These are phyloP conservation scores for Brachionus rubens DNA, from an alignment of 1,140 invertebrate species.

Conservation along the genomic window DNA sequence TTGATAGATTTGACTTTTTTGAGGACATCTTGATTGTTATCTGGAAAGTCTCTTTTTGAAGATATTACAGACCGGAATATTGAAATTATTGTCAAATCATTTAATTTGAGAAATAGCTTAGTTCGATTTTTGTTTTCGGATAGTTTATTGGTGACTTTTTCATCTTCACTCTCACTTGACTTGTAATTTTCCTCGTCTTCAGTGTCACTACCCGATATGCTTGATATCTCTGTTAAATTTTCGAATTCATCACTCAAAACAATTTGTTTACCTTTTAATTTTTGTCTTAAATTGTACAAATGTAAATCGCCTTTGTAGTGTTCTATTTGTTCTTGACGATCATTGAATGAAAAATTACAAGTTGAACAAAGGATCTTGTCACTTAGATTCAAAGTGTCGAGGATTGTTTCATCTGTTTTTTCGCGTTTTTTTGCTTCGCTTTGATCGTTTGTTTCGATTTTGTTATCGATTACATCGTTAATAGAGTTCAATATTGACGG, in stretches of 20 bases:
- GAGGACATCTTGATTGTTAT: constrained; percentile 60
- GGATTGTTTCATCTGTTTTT: neutral
- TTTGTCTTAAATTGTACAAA: constrained; percentile 54
- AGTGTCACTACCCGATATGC: constrained; percentile 72
- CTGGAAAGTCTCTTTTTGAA: constrained; percentile 58
- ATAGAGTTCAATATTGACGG: neutral
- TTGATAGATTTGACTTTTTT: constrained; percentile 58
- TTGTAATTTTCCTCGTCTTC: constrained; percentile 61
- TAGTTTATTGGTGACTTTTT: neutral
- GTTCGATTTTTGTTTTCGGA: constrained; percentile 54
- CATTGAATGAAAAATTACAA: neutral
- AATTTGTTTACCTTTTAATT: constrained; percentile 49
- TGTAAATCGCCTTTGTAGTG: constrained; percentile 65
- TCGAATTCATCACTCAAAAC: constrained; percentile 53
- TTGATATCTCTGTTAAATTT: constrained; percentile 69
- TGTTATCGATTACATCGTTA: neutral
- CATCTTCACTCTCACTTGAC: constrained; percentile 45
- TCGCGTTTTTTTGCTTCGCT: neutral
- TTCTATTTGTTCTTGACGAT: constrained; percentile 47
- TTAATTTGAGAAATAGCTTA: constrained; percentile 72
- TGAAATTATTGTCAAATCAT: constrained; percentile 68
- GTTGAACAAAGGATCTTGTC: constrained; percentile 18
- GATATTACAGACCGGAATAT: constrained; percentile 68
- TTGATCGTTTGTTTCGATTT: neutral
- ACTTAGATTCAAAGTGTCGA: neutral